Percentiles rank a stretch among this genome's conserved stretches.
These are phyloP conservation scores for Nyleta sp. DNA, from an alignment of 2,888 invertebrate genomes.

Conservation along the genomic window DNA sequence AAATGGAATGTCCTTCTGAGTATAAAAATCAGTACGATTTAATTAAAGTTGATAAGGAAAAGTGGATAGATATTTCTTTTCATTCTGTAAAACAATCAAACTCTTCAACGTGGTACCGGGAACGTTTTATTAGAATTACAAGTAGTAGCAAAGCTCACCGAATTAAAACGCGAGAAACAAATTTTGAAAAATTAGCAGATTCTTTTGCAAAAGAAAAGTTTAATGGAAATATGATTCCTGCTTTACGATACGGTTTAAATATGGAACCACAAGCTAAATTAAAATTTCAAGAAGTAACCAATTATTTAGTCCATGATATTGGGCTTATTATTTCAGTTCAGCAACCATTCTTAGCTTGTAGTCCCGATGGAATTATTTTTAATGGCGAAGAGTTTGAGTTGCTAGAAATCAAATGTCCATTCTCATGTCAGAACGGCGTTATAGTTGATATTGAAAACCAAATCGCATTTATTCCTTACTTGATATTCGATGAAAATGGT, in stretches of 20 bases:
- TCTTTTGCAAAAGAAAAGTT: not conserved
- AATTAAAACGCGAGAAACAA: not conserved
- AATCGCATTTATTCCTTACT: not conserved
- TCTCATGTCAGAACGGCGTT: constrained; percentile 31
- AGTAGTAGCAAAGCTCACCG: constrained; percentile 1
- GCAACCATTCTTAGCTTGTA: constrained; percentile 43
- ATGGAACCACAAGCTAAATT: not conserved
- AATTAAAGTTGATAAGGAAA: not conserved
- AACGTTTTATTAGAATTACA: not conserved
- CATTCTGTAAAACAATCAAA: not conserved
- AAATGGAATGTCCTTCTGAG: no score
- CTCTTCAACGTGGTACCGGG: not conserved
- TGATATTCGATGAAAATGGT: constrained; percentile 5
- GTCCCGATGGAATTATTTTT: constrained; percentile 46
- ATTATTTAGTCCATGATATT: constrained; percentile 3
- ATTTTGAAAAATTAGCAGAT: constrained; percentile 4
- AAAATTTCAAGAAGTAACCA: not conserved
- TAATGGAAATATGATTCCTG: not conserved
- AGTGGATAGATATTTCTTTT: not conserved
- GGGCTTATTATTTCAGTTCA: constrained; percentile 22
- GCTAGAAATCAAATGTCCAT: constrained; percentile 60
- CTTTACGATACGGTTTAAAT: not conserved
- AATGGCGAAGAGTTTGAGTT: constrained; percentile 40
- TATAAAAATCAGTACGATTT: not conserved
- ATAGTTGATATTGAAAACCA: constrained; percentile 36